These are phyloP conservation scores for Oophaga sylvatica DNA, from an alignment of 2,797 vertebrate species.

Conservation along the genomic window DNA sequence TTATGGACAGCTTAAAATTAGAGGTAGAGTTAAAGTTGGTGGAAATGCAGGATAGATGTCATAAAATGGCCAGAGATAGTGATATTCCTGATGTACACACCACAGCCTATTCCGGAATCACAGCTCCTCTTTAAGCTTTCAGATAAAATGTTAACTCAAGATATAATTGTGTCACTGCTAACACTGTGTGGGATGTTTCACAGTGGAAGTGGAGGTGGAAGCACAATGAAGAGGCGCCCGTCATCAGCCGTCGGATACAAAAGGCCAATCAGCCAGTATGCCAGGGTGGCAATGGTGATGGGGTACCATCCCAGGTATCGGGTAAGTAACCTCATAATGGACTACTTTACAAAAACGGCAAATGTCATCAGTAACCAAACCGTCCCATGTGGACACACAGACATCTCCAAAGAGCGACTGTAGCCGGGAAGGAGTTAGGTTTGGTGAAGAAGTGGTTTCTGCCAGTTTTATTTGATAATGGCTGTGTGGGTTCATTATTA, in stretches of 20 bases:
- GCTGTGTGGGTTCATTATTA: background rate
- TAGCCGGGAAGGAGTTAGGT: background rate
- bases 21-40: too few relatives aligned
- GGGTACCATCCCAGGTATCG: constrained; percentile 88
- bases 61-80: too few relatives aligned
- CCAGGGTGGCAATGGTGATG: constrained; percentile 89
- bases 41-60: too few relatives aligned
- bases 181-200: background rate
- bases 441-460: background rate
- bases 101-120: too few relatives aligned
- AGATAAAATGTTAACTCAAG: too few relatives aligned
- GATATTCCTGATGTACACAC: too few relatives aligned
- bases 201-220: constrained; percentile 72
- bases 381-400: background rate
- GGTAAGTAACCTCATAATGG: constrained; percentile 73
- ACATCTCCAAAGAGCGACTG: background rate
- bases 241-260: constrained; percentile 93
- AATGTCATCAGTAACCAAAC: background rate
- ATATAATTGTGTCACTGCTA: background rate
- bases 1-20: too few relatives aligned
- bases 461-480: background rate
- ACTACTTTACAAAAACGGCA: background rate
- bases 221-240: constrained; percentile 86
- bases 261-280: constrained; percentile 94
- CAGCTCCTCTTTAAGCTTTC: too few relatives aligned